Base-by-base conservation (phyloP, 2,888 invertebrate species). In the Quadriops clusia region DNA sequence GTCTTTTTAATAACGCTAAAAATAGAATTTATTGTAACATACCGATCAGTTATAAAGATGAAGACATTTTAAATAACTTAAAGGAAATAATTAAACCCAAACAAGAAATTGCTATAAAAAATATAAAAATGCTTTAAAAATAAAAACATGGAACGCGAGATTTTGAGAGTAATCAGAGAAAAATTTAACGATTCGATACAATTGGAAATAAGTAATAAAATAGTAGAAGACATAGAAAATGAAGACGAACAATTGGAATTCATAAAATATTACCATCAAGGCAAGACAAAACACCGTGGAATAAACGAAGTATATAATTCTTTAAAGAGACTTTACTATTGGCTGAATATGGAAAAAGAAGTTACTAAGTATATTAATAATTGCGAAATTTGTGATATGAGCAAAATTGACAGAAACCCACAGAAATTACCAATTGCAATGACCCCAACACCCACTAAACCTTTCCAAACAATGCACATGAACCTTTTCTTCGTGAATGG, bases 291-390 rank as follows among this genome's bases (percentile, higher is more conserved):
- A 10, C 38, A 42, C 21, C 38, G 37, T 15, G 41, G 39, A 5
- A 30, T 41, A 9, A 28, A 13, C 4, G 36, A 41, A 36, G 35
- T 40, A 3, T 38, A 40, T 13, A 14, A 35, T 3, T 16, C 37
- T 5, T 17, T 41, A 16, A 38, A 32, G 29, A 2, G 6, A 2
- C 18, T 16, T 22, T 40, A 30, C 23, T 41, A 38, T 17, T 41
- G 37, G 35, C 38, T 34, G 3, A 30, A 40, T 13, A 40, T 42
- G 38, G 34, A 36, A 28, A 27, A 10, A 8, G 26, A 28, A 33
- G 37, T 42, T 14, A 36, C 38, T 28, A 40, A 40, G 36, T 14
- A 33, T 16, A 38, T 38, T 12, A 36, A 33, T 18, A 18, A 36
- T 16, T 38, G 38, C 17, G 35, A 36, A 20, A 32, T 16, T 5